These are phyloP conservation scores for Enteromius fasciolatus DNA, from an alignment of 2,797 vertebrate species.

Conservation along the genomic window DNA sequence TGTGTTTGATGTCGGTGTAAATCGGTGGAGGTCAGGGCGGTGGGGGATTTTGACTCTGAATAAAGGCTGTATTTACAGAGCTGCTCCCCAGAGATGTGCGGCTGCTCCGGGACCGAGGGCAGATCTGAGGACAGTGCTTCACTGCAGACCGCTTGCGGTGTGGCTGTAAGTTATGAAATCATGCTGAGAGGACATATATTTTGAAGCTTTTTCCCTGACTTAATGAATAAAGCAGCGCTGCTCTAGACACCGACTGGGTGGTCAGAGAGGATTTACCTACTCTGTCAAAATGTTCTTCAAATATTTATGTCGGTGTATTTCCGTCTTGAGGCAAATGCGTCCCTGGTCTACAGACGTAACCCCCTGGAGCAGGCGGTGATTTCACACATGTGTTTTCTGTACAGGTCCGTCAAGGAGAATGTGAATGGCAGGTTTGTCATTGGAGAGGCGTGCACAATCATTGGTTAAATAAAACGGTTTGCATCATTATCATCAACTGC, in stretches of 20 bases:
- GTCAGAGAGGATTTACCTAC: slow-evolving; percentile 22
- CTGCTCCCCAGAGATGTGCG: slow-evolving; percentile 3
- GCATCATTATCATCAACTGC: background rate
- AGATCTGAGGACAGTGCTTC: slow-evolving; percentile 39
- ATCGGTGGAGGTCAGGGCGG: slow-evolving; percentile 55
- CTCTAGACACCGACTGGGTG: slow-evolving; percentile 31
- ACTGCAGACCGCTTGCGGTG: slow-evolving; percentile 34
- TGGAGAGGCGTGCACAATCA: background rate
- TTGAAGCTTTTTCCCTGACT: background rate
- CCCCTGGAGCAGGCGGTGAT: background rate
- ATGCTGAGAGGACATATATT: slow-evolving; percentile 29
- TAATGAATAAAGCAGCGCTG: slow-evolving; percentile 17
- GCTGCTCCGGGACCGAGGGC: background rate
- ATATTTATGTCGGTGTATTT: slow-evolving; percentile 42
- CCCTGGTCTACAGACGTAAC: background rate
- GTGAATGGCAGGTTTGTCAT: background rate
- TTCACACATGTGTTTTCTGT: slow-evolving; percentile 16
- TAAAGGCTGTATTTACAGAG: slow-evolving; percentile 53
- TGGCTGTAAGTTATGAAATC: slow-evolving; percentile 33
- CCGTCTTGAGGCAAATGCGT: background rate
- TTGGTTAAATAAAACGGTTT: background rate
- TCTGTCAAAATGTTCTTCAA: slow-evolving; percentile 20
- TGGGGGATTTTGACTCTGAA: slow-evolving; percentile 56
- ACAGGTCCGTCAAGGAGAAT: background rate
- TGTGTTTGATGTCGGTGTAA: slow-evolving; percentile 59